phyloP scores from a whole-genome alignment of 1,140 invertebrate species.

The Brevipalpus yothersi region DNA sequence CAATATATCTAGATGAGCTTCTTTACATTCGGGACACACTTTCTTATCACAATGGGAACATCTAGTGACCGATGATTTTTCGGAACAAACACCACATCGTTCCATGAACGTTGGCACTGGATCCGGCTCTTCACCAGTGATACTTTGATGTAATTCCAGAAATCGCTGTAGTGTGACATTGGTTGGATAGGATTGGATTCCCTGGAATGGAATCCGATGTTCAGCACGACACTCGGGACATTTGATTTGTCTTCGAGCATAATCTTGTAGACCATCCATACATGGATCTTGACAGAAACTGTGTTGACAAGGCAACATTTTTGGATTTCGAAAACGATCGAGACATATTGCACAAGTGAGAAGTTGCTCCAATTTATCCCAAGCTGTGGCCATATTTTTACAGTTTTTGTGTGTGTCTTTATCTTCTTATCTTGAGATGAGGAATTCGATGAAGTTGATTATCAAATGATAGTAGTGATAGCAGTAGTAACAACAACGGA shows the following conservation, averaged over 20 bases:
- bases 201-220: constrained; percentile 73
- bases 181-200: constrained; percentile 78
- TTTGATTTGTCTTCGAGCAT: constrained; percentile 79
- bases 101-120: constrained; percentile 19
- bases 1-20: constrained; percentile 82
- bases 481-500: no score
- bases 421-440: no score
- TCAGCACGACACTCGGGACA: constrained; percentile 96
- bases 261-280: constrained; percentile 86
- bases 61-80: constrained; percentile 64
- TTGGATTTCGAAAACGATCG: constrained; percentile 86
- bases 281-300: constrained; percentile 97
- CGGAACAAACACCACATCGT: constrained; percentile 48
- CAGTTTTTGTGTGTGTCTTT: no score
- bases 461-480: no score
- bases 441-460: no score
- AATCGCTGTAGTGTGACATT: constrained; percentile 88
- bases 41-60: constrained; percentile 86
- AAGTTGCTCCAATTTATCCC: constrained; percentile 71
- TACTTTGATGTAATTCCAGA: constrained; percentile 77
- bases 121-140: constrained; percentile 35
- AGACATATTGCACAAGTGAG: constrained; percentile 92
- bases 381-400: constrained; percentile 14
- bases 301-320: constrained; percentile 94
- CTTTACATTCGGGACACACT: constrained; percentile 63